These are phyloP conservation scores for Drosophila mojavensis DNA, from an alignment of 1,140 invertebrate species.

Conservation along the genomic window DNA sequence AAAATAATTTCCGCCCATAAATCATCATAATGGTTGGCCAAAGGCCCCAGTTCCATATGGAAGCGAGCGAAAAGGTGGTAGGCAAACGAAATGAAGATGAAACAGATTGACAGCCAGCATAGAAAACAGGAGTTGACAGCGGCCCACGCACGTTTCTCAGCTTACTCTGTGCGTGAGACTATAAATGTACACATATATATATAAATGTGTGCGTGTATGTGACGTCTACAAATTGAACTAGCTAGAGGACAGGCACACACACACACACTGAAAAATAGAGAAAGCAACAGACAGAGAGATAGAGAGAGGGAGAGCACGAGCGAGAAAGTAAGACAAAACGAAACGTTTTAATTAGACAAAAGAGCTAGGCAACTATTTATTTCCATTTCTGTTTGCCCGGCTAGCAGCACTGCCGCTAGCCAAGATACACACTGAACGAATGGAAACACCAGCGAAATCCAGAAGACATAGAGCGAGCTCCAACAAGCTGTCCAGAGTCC, in stretches of 20 bases:
- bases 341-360: constrained; percentile 79
- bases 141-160: constrained; percentile 11
- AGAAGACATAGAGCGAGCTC: too few relatives aligned
- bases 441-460: neutral
- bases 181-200: neutral
- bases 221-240: constrained; percentile 52
- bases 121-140: constrained; percentile 20
- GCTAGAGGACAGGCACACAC: too few relatives aligned
- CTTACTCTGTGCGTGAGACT: neutral
- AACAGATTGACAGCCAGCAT: constrained; percentile 65
- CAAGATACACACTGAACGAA: constrained; percentile 15
- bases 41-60: constrained; percentile 33
- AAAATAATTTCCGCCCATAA: constrained; percentile 80
- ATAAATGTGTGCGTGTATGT: constrained; percentile 40
- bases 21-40: constrained; percentile 70
- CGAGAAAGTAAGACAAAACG: constrained; percentile 45
- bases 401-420: constrained; percentile 15
- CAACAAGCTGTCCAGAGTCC: neutral
- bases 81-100: constrained; percentile 71
- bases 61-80: constrained; percentile 10
- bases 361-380: constrained; percentile 79
- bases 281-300: neutral
- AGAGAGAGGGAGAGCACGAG: constrained; percentile 10
- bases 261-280: neutral
- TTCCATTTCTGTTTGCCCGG: constrained; percentile 62